Evolutionary conservation across 1,140 invertebrate genomes (phyloP).

Genomic region (Lordiphosa mommai): DNA sequence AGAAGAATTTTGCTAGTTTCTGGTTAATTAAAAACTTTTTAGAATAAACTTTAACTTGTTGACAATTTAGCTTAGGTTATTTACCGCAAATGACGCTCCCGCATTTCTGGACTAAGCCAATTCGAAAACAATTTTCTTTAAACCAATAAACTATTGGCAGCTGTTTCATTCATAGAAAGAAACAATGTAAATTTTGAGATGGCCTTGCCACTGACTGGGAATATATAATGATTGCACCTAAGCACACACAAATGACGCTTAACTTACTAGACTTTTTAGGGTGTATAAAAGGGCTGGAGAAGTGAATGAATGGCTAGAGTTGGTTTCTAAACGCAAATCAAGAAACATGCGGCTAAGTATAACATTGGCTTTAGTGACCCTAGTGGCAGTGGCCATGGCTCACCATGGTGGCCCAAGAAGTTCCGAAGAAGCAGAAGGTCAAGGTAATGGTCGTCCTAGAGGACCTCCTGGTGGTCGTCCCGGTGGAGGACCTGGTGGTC

Average conservation of each 20-base stretch:
- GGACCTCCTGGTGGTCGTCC: neutral
- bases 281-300: slow-evolving; percentile 36
- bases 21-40: too few species aligned
- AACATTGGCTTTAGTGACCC: slow-evolving; percentile 21
- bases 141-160: too few species aligned
- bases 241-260: slow-evolving; percentile 28
- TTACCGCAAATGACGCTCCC: too few species aligned
- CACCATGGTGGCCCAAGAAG: slow-evolving; percentile 22
- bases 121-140: too few species aligned
- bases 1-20: too few species aligned
- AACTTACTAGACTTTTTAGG: neutral
- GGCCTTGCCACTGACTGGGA: too few species aligned
- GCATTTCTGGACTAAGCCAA: too few species aligned
- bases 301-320: neutral
- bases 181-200: too few species aligned
- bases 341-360: slow-evolving; percentile 44
- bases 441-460: slow-evolving; percentile 2
- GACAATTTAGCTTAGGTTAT: too few species aligned
- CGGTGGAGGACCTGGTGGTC: neutral
- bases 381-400: slow-evolving; percentile 37
- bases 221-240: slow-evolving; percentile 26
- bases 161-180: too few species aligned
- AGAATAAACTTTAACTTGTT: too few species aligned
- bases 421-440: too few species aligned
- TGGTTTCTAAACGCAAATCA: slow-evolving; percentile 12